Percentiles rank a stretch among this genome's conserved stretches.
Conservation (phyloP, 2,113 vertebrate species). For the Excalfactoria chinensis region DNA sequence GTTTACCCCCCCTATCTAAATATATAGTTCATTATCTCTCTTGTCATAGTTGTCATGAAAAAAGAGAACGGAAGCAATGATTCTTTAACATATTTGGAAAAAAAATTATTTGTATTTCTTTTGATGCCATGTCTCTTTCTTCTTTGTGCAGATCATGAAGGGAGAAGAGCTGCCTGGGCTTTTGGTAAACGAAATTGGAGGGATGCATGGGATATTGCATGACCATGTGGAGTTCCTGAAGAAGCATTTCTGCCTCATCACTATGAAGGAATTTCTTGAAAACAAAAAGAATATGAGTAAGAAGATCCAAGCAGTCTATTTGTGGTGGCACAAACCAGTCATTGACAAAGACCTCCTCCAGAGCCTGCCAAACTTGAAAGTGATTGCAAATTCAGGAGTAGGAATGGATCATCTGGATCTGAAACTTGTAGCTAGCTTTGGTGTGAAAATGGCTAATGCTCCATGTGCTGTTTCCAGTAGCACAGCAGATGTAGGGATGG, state of each 20-base stretch:
- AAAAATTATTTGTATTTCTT: not conserved
- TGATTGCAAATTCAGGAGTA: constrained; percentile 75
- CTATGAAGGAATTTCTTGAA: constrained; percentile 72
- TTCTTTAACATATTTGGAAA: not conserved
- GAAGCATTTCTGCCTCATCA: constrained; percentile 76
- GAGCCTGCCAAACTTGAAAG: constrained; percentile 77
- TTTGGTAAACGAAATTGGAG: constrained; percentile 59
- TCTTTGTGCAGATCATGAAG: constrained; percentile 50
- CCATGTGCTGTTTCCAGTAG: constrained; percentile 73
- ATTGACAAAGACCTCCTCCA: constrained; percentile 67
- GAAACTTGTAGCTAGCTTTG: constrained; percentile 73
- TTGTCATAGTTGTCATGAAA: not conserved
- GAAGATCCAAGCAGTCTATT: constrained; percentile 71
- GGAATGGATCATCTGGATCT: constrained; percentile 81
- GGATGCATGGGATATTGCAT: constrained; percentile 11
- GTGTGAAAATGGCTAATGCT: constrained; percentile 78
- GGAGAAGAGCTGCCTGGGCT: constrained; percentile 61
- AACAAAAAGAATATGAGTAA: constrained; percentile 44
- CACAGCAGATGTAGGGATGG: constrained; percentile 81
- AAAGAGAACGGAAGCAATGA: not conserved
- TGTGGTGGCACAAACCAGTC: constrained; percentile 65
- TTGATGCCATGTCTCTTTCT: not conserved
- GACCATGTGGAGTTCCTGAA: constrained; percentile 66
- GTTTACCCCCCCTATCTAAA: not conserved
- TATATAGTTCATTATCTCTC: not conserved